Percentiles rank a stretch among this genome's conserved stretches.
These are phyloP conservation scores for Drosophila auraria DNA, from an alignment of 1,140 invertebrate species.

Conservation along the genomic window DNA sequence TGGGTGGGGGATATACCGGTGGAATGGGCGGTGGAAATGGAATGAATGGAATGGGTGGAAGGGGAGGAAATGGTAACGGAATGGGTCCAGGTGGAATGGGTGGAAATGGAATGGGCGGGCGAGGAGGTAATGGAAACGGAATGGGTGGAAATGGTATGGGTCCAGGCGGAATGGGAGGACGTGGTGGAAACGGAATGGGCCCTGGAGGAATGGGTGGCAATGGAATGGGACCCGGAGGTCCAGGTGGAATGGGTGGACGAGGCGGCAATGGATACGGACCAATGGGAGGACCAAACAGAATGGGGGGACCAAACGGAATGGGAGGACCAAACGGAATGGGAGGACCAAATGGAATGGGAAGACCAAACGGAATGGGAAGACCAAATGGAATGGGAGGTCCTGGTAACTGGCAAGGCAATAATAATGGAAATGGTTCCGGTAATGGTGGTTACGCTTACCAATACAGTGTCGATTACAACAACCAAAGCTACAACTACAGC, in stretches of 20 bases:
- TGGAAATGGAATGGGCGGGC: conserved; percentile 7
- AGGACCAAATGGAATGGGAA: too few species aligned
- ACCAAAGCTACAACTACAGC: conserved; percentile 10
- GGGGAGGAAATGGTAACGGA: conserved; percentile 3
- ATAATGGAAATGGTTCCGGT: conserved; percentile 12
- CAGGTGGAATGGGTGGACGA: conserved; percentile 5
- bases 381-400: conserved; percentile 15
- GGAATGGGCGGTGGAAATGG: conserved; percentile 16
- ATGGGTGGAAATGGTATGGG: conserved; percentile 6
- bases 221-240: conserved; percentile 13
- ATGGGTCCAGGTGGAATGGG: conserved; percentile 5
- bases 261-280: background rate
- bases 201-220: conserved; percentile 9
- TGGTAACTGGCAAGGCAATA: conserved; percentile 17
- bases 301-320: background rate
- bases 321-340: background rate
- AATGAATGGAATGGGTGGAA: conserved; percentile 14
- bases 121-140: background rate
- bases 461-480: background rate
- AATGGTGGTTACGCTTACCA: conserved; percentile 14
- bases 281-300: conserved; percentile 3
- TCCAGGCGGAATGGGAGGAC: background rate
- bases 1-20: conserved; percentile 5
- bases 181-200: background rate
- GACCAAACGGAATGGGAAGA: conserved; percentile 21